A percentile compares a stretch with the other conserved stretches of the same genome.
Conservation (phyloP, 2,888 invertebrate genomes). For the Autographa gamma region DNA sequence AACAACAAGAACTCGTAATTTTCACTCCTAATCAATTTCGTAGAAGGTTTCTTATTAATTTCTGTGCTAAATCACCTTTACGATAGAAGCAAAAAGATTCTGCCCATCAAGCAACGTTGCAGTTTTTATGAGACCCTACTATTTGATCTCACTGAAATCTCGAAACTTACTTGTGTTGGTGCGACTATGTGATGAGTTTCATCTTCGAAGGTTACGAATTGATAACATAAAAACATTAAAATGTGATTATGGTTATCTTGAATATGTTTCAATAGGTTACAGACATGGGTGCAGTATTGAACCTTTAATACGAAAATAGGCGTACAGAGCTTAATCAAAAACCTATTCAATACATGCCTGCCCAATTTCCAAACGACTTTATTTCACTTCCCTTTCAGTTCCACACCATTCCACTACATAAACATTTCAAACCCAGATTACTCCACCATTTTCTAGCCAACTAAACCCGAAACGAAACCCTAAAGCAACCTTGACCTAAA, state of each 20-base stretch:
- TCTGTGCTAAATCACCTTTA: slow-evolving; percentile 82
- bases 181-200: background rate
- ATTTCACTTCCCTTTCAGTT: background rate
- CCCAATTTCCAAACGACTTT: background rate
- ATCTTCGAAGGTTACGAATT: background rate
- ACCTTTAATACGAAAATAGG: background rate
- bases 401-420: background rate
- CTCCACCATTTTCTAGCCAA: background rate
- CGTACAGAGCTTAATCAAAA: background rate
- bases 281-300: too few species aligned
- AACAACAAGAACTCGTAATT: slow-evolving; percentile 67
- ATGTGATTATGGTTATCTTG: too few species aligned
- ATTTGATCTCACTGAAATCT: slow-evolving; percentile 34
- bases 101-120: slow-evolving; percentile 86
- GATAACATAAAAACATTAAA: background rate
- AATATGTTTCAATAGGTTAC: too few species aligned
- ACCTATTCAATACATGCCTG: background rate
- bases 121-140: slow-evolving; percentile 75
- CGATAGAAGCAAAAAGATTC: slow-evolving; percentile 81
- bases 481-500: background rate
- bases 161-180: background rate
- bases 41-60: slow-evolving; percentile 81
- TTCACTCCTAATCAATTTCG: slow-evolving; percentile 81
- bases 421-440: background rate
- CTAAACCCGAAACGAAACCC: background rate